Evolutionary conservation across 2,113 vertebrate genomes (phyloP).

Genomic region (Rhinichthys klamathensis): DNA sequence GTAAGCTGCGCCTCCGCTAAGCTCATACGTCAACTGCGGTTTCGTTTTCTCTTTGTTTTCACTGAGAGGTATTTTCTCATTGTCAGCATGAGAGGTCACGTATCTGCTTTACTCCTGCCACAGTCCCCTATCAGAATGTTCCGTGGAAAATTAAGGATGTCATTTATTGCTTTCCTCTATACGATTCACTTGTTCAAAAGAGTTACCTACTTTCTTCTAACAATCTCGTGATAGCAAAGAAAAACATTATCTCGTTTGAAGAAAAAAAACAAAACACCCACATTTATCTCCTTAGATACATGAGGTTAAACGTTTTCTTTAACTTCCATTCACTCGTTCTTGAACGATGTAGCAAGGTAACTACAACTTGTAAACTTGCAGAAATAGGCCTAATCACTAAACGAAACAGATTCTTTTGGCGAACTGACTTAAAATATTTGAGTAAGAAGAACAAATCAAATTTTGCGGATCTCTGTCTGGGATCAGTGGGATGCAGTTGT

Average conservation of each 20-base stretch:
- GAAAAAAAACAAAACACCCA: background rate
- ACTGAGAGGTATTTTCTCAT: slow-evolving; percentile 38
- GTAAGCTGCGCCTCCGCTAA: background rate
- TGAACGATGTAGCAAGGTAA: background rate
- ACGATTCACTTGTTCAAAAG: background rate
- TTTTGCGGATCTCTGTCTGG: no score
- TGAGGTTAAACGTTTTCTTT: background rate
- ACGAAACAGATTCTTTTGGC: background rate
- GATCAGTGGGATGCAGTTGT: no score
- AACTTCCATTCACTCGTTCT: background rate
- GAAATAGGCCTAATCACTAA: background rate
- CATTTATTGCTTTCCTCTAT: slow-evolving; percentile 25
- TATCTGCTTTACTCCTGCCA: background rate
- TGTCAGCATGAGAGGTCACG: slow-evolving; percentile 20
- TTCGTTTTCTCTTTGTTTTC: slow-evolving; percentile 68
- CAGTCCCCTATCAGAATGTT: slow-evolving; percentile 21
- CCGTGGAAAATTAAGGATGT: background rate
- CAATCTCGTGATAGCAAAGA: background rate
- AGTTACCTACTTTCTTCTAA: background rate
- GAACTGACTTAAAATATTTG: no score
- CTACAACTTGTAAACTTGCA: background rate
- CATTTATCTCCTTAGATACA: background rate
- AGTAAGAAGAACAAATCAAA: no score
- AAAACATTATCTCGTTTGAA: background rate
- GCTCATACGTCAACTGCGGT: slow-evolving; percentile 37